Evolutionary conservation across 1,140 invertebrate species (phyloP).

Genomic region (Nasonia longicornis): DNA sequence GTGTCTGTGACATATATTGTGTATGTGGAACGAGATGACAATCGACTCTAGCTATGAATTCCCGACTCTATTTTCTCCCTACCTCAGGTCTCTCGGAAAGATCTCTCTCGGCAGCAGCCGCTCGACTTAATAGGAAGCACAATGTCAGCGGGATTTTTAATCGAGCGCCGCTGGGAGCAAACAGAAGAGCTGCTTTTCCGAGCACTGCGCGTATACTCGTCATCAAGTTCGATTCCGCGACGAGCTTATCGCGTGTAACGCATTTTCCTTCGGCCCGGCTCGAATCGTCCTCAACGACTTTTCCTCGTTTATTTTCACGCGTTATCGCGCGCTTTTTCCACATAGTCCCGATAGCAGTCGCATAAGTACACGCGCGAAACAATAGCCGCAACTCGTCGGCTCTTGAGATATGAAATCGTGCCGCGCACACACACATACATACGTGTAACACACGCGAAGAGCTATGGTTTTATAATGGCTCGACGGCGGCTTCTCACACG

Average conservation of each 20-base stretch:
- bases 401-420: background rate
- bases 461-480: slow-evolving; percentile 57
- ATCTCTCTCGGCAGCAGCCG: background rate
- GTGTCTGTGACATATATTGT: too few relatives aligned
- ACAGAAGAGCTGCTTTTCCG: slow-evolving; percentile 13
- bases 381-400: background rate
- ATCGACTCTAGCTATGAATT: background rate
- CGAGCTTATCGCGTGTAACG: background rate
- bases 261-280: too few relatives aligned
- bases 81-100: background rate
- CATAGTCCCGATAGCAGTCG: too few relatives aligned
- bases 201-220: background rate
- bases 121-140: slow-evolving; percentile 25
- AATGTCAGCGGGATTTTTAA: slow-evolving; percentile 28
- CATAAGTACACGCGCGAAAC: background rate
- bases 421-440: background rate
- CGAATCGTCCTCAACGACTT: background rate
- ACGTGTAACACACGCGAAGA: slow-evolving; percentile 45
- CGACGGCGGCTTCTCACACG: slow-evolving; percentile 53
- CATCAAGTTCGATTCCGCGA: too few relatives aligned
- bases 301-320: background rate
- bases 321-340: background rate
- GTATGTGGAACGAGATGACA: background rate
- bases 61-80: background rate
- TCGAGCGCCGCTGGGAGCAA: background rate